Conservation (phyloP, 2,797 vertebrate species). For the Glossophaga mutica region DNA sequence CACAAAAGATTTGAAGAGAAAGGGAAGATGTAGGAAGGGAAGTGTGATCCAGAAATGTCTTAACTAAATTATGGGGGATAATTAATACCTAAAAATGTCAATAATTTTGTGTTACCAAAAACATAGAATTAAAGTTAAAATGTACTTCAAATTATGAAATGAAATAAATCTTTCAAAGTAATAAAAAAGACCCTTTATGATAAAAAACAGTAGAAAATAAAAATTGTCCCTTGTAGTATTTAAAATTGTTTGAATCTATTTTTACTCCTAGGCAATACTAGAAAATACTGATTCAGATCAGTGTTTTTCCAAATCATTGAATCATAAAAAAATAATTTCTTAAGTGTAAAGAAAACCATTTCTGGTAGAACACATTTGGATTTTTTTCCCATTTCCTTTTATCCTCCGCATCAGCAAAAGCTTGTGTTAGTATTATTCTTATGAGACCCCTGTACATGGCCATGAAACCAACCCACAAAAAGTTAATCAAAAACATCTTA, state of each 20-base stretch:
- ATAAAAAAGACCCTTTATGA: slow-evolving; percentile 31
- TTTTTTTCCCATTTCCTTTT: slow-evolving; percentile 66
- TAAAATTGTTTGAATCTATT: background rate
- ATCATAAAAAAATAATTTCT: slow-evolving; percentile 52
- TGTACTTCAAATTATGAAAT: slow-evolving; percentile 12
- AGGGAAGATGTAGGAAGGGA: background rate
- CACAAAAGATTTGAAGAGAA: background rate
- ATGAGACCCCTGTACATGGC: slow-evolving; percentile 31
- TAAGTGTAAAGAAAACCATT: slow-evolving; percentile 27
- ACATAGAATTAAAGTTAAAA: background rate
- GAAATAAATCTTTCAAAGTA: slow-evolving; percentile 42
- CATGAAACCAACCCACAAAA: slow-evolving; percentile 62
- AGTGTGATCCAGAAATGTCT: background rate
- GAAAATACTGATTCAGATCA: background rate
- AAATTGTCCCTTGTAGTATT: background rate
- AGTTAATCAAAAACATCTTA: slow-evolving; percentile 47
- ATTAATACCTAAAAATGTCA: background rate
- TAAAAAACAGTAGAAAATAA: slow-evolving; percentile 19
- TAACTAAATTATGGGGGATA: background rate
- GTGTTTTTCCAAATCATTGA: background rate
- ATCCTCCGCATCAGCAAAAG: slow-evolving; percentile 59
- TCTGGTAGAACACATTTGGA: slow-evolving; percentile 41
- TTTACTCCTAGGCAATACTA: background rate
- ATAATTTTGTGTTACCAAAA: background rate
- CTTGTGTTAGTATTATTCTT: slow-evolving; percentile 64